A percentile compares a stretch with the other conserved stretches of the same genome.
These are phyloP conservation scores for Ceyx cyanopectus DNA, from an alignment of 2,113 vertebrate species.

Conservation along the genomic window DNA sequence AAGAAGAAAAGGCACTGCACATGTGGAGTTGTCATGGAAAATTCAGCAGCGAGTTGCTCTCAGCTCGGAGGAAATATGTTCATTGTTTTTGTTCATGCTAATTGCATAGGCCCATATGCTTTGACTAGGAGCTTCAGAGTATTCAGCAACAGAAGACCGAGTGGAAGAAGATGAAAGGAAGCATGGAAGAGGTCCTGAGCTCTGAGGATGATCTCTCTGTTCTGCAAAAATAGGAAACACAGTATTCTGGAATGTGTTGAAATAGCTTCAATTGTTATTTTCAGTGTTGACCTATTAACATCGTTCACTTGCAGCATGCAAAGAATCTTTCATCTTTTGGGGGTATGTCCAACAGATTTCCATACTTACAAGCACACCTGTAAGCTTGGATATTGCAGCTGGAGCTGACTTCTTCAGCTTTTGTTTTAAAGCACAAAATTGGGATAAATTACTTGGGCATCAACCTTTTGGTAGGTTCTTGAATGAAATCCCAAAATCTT, in stretches of 20 bases:
- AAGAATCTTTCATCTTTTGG: background rate
- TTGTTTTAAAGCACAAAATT: background rate
- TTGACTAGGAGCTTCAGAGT: background rate
- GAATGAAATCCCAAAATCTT: background rate
- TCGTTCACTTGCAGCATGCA: background rate
- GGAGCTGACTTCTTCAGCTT: background rate
- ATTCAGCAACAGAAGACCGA: background rate
- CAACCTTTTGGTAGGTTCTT: background rate
- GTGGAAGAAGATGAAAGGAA: background rate
- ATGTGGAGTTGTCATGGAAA: background rate
- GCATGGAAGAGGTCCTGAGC: background rate
- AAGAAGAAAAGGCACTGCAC: background rate
- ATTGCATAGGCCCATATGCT: background rate
- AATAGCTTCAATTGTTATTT: background rate
- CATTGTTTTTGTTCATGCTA: constrained; percentile 1
- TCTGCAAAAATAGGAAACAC: background rate
- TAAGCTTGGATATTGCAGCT: background rate
- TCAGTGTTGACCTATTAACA: background rate
- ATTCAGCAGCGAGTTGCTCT: background rate
- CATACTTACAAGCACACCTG: background rate
- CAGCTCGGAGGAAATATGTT: background rate
- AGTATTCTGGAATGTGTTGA: background rate
- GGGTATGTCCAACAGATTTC: background rate
- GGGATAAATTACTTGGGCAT: background rate
- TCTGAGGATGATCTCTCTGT: background rate